These are phyloP conservation scores for Lagorchestes hirsutus DNA, from an alignment of 2,797 vertebrate genomes.

Conservation along the genomic window DNA sequence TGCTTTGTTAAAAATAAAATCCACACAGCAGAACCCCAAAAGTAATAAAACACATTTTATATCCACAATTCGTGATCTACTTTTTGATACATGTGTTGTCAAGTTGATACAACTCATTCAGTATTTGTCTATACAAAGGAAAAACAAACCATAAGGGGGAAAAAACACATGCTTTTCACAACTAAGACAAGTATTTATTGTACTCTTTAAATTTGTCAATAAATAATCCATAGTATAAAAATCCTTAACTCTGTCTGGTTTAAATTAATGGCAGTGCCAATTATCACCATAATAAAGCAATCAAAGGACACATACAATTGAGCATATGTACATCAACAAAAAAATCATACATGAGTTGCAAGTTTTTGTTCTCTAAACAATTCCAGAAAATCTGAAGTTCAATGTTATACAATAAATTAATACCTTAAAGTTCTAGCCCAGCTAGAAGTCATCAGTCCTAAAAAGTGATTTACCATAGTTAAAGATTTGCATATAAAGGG, in stretches of 20 bases:
- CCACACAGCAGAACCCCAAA: constrained; percentile 64
- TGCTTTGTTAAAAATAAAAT: constrained; percentile 79
- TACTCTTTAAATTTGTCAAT: constrained; percentile 72
- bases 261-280: constrained; percentile 44
- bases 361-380: constrained; percentile 68
- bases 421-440: constrained; percentile 81
- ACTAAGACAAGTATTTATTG: constrained; percentile 37
- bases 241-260: constrained; percentile 49
- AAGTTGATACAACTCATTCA: constrained; percentile 79
- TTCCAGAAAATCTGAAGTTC: constrained; percentile 65
- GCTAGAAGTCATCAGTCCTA: constrained; percentile 79
- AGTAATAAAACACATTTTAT: constrained; percentile 63
- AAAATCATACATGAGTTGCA: constrained; percentile 61
- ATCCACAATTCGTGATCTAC: constrained; percentile 53
- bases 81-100: constrained; percentile 62
- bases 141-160: neutral
- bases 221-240: constrained; percentile 69
- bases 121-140: constrained; percentile 72
- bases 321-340: constrained; percentile 77
- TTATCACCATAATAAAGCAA: constrained; percentile 62
- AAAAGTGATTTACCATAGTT: constrained; percentile 53
- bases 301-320: constrained; percentile 63
- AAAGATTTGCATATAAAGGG: constrained; percentile 65
- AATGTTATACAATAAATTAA: constrained; percentile 74
- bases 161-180: constrained; percentile 63